Conservation (phyloP, 2,113 vertebrate species). For the Okapia johnstoni region DNA sequence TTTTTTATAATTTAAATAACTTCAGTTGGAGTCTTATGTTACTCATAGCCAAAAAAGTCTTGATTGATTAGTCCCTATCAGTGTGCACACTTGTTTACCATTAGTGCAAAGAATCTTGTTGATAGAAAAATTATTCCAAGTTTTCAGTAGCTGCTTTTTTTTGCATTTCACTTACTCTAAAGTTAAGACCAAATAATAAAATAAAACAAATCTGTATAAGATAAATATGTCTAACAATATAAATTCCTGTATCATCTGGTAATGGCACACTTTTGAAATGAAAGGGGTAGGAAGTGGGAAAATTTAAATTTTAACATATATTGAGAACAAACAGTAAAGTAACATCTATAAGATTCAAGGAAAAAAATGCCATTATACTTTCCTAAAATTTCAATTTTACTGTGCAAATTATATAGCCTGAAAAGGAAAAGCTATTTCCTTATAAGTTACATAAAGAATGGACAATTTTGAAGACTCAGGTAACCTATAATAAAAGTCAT, state of each 20-base stretch:
- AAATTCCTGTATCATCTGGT: background rate
- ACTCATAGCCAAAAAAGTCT: background rate
- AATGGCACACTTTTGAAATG: background rate
- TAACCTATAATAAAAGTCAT: background rate
- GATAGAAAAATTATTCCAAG: background rate
- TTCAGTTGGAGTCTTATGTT: background rate
- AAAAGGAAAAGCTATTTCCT: background rate
- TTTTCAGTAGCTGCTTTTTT: background rate
- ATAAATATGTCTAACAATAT: background rate
- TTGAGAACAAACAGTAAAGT: background rate
- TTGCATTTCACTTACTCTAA: background rate
- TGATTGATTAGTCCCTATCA: background rate
- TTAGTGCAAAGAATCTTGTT: background rate
- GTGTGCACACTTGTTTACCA: background rate
- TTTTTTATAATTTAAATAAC: background rate
- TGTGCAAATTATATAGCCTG: background rate
- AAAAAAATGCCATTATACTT: background rate
- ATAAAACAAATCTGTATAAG: background rate
- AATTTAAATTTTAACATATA: background rate
- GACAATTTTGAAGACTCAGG: background rate
- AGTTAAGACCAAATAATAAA: background rate
- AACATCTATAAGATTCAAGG: background rate
- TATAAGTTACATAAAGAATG: background rate
- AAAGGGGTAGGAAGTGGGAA: background rate
- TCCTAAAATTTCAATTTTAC: conserved; percentile 12